Percentiles rank a stretch among this genome's conserved stretches.
Conservation (phyloP, 2,797 vertebrate genomes). For the Erpetoichthys calabaricus region DNA sequence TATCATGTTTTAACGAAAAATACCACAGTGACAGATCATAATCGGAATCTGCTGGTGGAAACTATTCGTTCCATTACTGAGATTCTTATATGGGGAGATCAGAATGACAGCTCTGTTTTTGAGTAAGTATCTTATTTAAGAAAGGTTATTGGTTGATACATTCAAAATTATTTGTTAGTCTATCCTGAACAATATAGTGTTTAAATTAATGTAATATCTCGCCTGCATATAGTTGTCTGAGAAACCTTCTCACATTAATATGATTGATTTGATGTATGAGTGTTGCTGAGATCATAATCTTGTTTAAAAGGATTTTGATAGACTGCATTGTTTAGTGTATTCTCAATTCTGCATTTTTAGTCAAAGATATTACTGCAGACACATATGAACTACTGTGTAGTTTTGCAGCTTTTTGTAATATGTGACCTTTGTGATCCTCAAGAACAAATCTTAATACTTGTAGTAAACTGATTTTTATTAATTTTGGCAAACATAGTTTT, state of each 20-base stretch:
- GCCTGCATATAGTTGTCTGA: not conserved
- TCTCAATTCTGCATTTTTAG: not conserved
- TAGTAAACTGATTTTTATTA: no score
- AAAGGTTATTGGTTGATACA: not conserved
- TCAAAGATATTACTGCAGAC: no score
- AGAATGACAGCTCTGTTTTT: conserved; percentile 98
- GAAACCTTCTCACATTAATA: no score
- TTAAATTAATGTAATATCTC: not conserved
- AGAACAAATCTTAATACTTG: no score
- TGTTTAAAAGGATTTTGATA: not conserved
- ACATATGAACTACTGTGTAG: no score
- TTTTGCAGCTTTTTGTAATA: no score
- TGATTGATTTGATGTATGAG: no score
- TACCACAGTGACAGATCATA: conserved; percentile 90
- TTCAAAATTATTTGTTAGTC: not conserved
- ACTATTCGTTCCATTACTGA: conserved; percentile 97
- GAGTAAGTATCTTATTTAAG: conserved; percentile 79
- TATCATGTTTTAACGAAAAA: conserved; percentile 93
- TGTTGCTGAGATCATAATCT: not conserved
- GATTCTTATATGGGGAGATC: conserved; percentile 97
- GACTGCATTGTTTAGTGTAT: not conserved
- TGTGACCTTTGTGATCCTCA: no score
- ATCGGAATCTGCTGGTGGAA: conserved; percentile 89
- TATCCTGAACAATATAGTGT: not conserved
- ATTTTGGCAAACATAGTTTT: no score